Base-by-base conservation (phyloP, 2,113 vertebrate species). In the Chauna torquata region DNA sequence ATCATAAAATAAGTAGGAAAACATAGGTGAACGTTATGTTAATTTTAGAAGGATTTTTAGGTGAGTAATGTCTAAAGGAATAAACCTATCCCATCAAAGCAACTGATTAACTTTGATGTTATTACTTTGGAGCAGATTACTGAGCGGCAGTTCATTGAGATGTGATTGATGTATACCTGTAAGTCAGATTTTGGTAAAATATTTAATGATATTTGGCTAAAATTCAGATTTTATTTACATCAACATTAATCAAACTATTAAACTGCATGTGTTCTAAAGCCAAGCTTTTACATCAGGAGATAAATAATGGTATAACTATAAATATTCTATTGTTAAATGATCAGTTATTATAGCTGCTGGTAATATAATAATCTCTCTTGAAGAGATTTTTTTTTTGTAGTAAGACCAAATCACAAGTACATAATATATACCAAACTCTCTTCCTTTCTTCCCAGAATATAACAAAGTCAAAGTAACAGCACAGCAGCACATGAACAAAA, bases 141-240 rank as follows among this genome's bases (percentile, higher is more conserved):
- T 80, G 45, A 82, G 24, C 1, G 2, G 10, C 19, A 68, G 13
- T 72, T 72, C 54, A 38, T 19, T 80, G 71, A 74, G 18, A 57
- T 19, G 1, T 0, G 10, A 40, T 34, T 4, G 1, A 70, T 57
- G 14, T 22, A 27, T 38, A 44, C 27, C n/a, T 28, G 9, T 32
- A 10, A 86, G 2, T 61, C 36, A 92, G 36, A 70, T 81, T 45
- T 34, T 24, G 83, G 20, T n/a, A 77, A 81, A 91, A 40, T 40
- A 84, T 74, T 80, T 74, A 54, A 87, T 9, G 2, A 69, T 34
- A 81, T 90, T 77, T 82, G 23, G 38, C 54, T 59, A 54, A 81
- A 86, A 75, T 65, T 82, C 28, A 45, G 50, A 82, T 81, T 86
- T 66, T 71, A 27, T 61, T 81, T 52, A 86, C 13, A 59, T 4